Evolutionary conservation across 2,797 vertebrate genomes (phyloP).

Genomic region (Acomys russatus): DNA sequence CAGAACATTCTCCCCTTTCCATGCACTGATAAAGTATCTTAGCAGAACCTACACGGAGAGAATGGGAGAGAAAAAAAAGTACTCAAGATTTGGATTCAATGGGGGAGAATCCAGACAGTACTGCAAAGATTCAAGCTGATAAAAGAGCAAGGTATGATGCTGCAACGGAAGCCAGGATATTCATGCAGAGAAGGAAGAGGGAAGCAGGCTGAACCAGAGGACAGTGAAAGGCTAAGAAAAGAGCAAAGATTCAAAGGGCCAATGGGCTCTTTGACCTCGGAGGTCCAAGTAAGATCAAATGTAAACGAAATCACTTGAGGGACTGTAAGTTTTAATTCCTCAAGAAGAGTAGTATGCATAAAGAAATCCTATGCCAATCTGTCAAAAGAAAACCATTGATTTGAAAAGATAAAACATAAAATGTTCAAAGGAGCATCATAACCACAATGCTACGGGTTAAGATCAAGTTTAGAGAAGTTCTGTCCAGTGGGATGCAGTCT

Average conservation of each 20-base stretch:
- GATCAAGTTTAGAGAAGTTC: constrained; percentile 43
- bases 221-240: constrained; percentile 70
- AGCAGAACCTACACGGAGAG: constrained; percentile 36
- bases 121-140: constrained; percentile 58
- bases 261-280: constrained; percentile 76
- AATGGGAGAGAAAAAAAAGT: constrained; percentile 28
- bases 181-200: constrained; percentile 56
- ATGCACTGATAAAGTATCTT: constrained; percentile 70
- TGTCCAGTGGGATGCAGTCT: background rate
- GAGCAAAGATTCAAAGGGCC: constrained; percentile 74
- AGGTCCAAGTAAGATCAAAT: constrained; percentile 83
- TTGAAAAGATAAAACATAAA: constrained; percentile 80
- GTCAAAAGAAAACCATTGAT: constrained; percentile 82
- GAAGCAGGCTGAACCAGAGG: constrained; percentile 33
- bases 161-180: constrained; percentile 52
- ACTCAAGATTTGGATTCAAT: constrained; percentile 13
- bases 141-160: constrained; percentile 72
- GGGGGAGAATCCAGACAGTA: constrained; percentile 74
- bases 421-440: constrained; percentile 82
- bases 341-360: constrained; percentile 81
- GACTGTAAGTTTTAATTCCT: constrained; percentile 84
- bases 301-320: constrained; percentile 86
- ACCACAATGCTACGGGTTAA: constrained; percentile 66
- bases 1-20: constrained; percentile 71
- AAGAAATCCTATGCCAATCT: constrained; percentile 77